Conservation (phyloP, 2,797 vertebrate species). For the Liparis tanakae region DNA sequence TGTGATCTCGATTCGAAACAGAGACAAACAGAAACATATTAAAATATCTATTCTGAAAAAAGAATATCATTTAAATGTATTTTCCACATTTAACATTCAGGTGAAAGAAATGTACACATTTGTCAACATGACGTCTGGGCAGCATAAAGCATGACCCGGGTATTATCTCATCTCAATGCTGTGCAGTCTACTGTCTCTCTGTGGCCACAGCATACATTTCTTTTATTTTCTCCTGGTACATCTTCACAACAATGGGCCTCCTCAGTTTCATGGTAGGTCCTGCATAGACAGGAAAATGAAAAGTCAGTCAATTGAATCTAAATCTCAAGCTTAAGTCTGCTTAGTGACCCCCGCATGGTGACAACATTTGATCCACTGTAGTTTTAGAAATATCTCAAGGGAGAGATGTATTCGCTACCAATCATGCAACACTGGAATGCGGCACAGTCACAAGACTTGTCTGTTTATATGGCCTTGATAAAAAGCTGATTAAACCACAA, state of each 20-base stretch:
- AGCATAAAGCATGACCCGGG: neutral
- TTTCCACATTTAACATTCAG: conserved; percentile 21
- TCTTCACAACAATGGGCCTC: conserved; percentile 82
- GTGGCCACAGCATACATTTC: conserved; percentile 71
- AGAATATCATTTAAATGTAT: too few species aligned
- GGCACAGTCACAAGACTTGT: neutral
- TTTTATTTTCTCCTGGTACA: conserved; percentile 82
- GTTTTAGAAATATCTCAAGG: neutral
- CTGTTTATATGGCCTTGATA: neutral
- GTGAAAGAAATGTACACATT: conserved; percentile 10
- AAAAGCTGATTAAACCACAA: too few species aligned
- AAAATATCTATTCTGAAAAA: too few species aligned
- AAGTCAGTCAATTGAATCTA: neutral
- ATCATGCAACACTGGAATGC: too few species aligned
- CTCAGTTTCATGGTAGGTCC: conserved; percentile 87
- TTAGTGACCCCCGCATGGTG: neutral
- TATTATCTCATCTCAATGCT: neutral
- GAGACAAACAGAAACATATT: conserved; percentile 17
- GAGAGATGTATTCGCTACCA: neutral
- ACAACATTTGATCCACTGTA: neutral
- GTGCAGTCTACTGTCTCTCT: conserved; percentile 37
- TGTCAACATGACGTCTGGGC: neutral
- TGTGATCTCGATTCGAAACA: conserved; percentile 8
- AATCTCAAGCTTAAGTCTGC: neutral
- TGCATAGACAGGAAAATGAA: conserved; percentile 47